Evolutionary conservation across 1,140 invertebrate species (phyloP).

Genomic region (Drosophila seguyi): DNA sequence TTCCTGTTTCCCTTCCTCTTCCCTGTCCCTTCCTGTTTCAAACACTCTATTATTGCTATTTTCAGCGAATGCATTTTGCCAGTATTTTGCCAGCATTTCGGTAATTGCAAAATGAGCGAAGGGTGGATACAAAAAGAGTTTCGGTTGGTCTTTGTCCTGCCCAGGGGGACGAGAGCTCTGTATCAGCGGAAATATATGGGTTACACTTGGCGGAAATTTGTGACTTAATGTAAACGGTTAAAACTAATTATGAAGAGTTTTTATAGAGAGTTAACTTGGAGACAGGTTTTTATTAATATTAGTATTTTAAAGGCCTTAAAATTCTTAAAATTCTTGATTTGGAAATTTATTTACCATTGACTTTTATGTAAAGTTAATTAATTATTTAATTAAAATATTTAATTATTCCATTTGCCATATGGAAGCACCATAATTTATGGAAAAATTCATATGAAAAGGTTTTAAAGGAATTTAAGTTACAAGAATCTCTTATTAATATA

Average conservation of each 20-base stretch:
- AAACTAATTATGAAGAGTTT: background rate
- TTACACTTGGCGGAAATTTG: background rate
- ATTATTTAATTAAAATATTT: no score
- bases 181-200: background rate
- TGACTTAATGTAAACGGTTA: no score
- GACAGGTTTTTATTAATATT: no score
- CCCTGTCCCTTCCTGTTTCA: background rate
- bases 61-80: constrained; percentile 36
- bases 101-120: constrained; percentile 34
- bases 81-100: constrained; percentile 3
- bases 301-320: no score
- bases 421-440: no score
- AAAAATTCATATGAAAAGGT: background rate
- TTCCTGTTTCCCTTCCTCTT: constrained; percentile 1
- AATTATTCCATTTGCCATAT: no score
- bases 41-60: constrained; percentile 21
- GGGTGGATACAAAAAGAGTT: constrained; percentile 1
- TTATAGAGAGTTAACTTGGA: background rate
- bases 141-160: background rate
- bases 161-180: background rate
- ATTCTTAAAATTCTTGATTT: no score
- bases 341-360: no score
- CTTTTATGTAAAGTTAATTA: no score
- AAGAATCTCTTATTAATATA: background rate
- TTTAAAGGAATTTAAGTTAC: background rate